phyloP scores from a whole-genome alignment of 1,140 invertebrate species.

The Diachasmimorpha longicaudata region DNA sequence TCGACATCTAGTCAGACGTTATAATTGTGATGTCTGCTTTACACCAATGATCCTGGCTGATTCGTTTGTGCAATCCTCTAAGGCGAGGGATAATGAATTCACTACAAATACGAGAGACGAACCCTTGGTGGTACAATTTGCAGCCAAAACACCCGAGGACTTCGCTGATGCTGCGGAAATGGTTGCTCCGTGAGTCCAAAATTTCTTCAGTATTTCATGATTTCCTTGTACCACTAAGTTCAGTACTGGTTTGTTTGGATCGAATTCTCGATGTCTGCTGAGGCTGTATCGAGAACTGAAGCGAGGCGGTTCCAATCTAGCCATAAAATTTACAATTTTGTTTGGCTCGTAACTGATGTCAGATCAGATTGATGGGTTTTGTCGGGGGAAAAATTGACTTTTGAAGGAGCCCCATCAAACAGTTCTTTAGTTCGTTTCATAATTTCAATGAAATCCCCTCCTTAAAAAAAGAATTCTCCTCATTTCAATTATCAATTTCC shows the following conservation, averaged over 20 bases:
- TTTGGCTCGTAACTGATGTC: no score
- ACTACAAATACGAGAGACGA: conserved; percentile 78
- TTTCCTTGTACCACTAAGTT: no score
- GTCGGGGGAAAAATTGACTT: no score
- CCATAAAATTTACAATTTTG: no score
- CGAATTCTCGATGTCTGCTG: no score
- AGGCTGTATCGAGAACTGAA: no score
- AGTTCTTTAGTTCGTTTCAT: no score
- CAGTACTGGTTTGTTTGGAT: no score
- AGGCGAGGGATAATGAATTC: conserved; percentile 90
- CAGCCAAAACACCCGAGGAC: conserved; percentile 82
- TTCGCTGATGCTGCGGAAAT: conserved; percentile 86
- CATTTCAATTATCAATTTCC: conserved; percentile 12
- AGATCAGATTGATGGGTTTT: no score
- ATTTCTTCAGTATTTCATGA: not conserved
- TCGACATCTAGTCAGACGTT: conserved; percentile 79
- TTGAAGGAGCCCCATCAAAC: no score
- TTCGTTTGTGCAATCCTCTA: conserved; percentile 87
- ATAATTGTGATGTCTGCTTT: conserved; percentile 89
- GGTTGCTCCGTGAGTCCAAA: conserved; percentile 74
- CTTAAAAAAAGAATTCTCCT: not conserved
- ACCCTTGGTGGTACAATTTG: conserved; percentile 94
- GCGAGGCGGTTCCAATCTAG: no score
- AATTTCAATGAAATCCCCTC: not conserved
- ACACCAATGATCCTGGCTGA: conserved; percentile 97